Percentiles rank a stretch among this genome's conserved stretches.
Evolutionary conservation across 92 coral and sea anemone genomes (phyloP).

Genomic region (Palythoa grandiflora): DNA sequence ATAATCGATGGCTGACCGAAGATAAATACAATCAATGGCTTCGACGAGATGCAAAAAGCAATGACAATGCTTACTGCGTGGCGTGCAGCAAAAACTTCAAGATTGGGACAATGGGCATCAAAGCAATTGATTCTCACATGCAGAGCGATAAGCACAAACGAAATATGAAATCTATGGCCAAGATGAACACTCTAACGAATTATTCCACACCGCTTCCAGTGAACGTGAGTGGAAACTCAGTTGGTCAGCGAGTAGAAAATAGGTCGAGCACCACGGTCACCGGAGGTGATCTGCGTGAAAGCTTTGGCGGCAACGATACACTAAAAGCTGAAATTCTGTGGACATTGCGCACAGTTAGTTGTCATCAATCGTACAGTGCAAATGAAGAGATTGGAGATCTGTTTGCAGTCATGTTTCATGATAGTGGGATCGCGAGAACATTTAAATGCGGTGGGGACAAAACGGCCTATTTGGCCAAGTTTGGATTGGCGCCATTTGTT

Average conservation of each 20-base stretch:
- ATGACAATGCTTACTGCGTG: constrained; percentile 16
- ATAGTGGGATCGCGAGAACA: too few relatives aligned
- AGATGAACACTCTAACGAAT: constrained; percentile 15
- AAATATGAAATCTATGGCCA: constrained; percentile 15
- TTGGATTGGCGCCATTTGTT: too few relatives aligned
- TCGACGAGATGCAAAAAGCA: constrained; percentile 23
- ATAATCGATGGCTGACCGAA: constrained; percentile 8
- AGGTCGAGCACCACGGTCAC: not conserved
- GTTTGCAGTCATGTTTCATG: too few relatives aligned
- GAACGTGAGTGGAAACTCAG: constrained; percentile 4
- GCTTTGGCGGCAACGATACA: constrained; percentile 13
- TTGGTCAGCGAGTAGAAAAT: not conserved
- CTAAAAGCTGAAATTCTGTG: not conserved
- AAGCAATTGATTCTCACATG: not conserved
- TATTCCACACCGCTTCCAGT: not conserved
- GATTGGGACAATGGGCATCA: not conserved
- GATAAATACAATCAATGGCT: constrained; percentile 21
- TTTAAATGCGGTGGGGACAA: too few relatives aligned
- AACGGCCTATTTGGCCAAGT: too few relatives aligned
- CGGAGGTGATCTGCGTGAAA: constrained; percentile 15
- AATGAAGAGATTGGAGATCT: too few relatives aligned
- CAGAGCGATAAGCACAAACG: not conserved
- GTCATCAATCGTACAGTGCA: too few relatives aligned
- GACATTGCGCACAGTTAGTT: too few relatives aligned
- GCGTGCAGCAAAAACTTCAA: not conserved